Conservation (phyloP, 1,140 invertebrate species). For the Apis dorsata region DNA sequence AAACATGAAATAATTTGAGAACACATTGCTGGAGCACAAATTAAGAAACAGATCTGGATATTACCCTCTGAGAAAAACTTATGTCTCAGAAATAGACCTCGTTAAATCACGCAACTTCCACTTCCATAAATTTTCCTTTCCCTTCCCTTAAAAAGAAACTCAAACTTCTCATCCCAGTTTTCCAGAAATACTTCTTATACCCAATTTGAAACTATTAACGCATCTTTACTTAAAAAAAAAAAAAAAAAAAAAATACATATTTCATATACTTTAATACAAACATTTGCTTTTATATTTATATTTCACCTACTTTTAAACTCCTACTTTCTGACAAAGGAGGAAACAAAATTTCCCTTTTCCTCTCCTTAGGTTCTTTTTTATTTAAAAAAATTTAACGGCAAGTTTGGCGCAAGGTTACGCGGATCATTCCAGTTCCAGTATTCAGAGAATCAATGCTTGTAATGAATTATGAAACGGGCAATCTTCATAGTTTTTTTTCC, state of each 20-base stretch:
- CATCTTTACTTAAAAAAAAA: background rate
- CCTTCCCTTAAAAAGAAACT: background rate
- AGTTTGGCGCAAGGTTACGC: too few species aligned
- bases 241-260: background rate
- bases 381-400: too few species aligned
- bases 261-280: background rate
- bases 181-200: background rate
- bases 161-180: background rate
- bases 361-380: too few species aligned
- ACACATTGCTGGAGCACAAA: background rate
- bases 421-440: too few species aligned
- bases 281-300: too few species aligned
- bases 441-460: background rate
- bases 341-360: too few species aligned
- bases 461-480: conserved; percentile 13
- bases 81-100: background rate
- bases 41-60: background rate
- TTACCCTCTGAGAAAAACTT: background rate
- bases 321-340: too few species aligned
- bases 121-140: background rate
- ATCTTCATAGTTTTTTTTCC: background rate
- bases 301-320: too few species aligned
- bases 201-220: background rate
- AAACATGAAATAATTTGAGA: background rate
- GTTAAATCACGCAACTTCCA: background rate